Evolutionary conservation across 2,113 vertebrate species (phyloP), one percentile per base, ranked within the genome.

Genomic region (Trematomus loennbergii): DNA sequence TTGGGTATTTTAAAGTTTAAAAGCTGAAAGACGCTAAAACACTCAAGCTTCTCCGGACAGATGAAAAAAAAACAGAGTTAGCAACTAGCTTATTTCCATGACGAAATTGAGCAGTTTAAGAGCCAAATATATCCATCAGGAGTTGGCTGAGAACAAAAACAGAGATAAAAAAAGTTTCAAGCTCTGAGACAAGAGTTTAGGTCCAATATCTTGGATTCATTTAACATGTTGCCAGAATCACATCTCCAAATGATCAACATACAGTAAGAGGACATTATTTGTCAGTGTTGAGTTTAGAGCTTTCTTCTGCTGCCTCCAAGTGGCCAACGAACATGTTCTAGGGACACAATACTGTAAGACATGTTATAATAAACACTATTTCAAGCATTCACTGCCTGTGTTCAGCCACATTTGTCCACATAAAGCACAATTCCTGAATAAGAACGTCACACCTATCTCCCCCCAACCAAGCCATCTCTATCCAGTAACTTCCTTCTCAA

Each of bases 401-500:
- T 36, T 53, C 8, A 33, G 17, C 46, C 16, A 53, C 15, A 17
- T 54, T 52, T 61, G 20, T 15, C n/a, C 50, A 74, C 12, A 52
- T 43, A 43, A 49, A 63, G 52, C 15, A 58, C 36, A 48, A 25
- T 62, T 59, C 45, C 55, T 67, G 6, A 78, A 65, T 25, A 48
- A 66, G 11, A 48, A 16, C 18, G 3, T 59, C 58, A 73, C 55
- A 8, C 17, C 70, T 68, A 18, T 61, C 50, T 49, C 52, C 49
- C 50, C 20, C 22, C 1, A 57, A 17, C 40, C 29, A 73, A 16
- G 36, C 50, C 71, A 33, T 75, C 72, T 76, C 72, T 36, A 20
- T 71, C 73, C 45, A 60, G 40, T 8, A 69, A 57, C 63, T 66
- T 87, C 72, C 49, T 65, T 84, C 86, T 86, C 77, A 87, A 17